Conservation (phyloP, 2,113 vertebrate genomes). For the Carassius auratus region DNA sequence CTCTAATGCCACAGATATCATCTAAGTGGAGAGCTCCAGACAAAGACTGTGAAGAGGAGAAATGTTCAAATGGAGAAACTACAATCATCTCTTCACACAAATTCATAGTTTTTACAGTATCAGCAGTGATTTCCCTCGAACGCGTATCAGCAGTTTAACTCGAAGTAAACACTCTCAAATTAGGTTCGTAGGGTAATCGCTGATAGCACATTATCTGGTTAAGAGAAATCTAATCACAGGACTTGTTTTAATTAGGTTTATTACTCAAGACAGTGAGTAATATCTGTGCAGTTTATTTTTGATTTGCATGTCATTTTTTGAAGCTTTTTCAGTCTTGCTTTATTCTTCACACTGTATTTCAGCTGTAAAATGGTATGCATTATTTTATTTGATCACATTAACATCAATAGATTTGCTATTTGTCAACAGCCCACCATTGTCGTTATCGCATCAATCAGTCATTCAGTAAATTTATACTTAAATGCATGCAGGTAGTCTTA, state of each 20-base stretch:
- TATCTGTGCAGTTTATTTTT: not conserved
- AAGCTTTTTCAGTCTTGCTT: not conserved
- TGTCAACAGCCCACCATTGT: not conserved
- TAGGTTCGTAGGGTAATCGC: not conserved
- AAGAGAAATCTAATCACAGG: slow-evolving; percentile 32
- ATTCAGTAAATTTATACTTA: not conserved
- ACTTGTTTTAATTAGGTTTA: slow-evolving; percentile 13
- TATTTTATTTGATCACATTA: not conserved
- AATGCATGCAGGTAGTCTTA: not conserved
- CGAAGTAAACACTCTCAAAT: not conserved
- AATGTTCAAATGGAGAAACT: slow-evolving; percentile 36
- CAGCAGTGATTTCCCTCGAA: not conserved
- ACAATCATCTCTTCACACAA: not conserved
- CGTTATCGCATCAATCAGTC: not conserved
- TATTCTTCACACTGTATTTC: not conserved
- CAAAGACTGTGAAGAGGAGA: slow-evolving; percentile 52
- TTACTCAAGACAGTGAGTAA: not conserved
- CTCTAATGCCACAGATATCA: slow-evolving; percentile 81
- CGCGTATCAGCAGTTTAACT: not conserved
- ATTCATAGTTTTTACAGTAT: slow-evolving; percentile 8
- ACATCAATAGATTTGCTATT: not conserved
- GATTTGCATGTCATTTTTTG: not conserved
- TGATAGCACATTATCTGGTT: slow-evolving; percentile 17
- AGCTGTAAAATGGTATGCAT: not conserved
- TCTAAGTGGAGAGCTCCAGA: slow-evolving; percentile 41